Evolutionary conservation across 2,888 invertebrate genomes (phyloP).

Genomic region (Andrena praecox): DNA sequence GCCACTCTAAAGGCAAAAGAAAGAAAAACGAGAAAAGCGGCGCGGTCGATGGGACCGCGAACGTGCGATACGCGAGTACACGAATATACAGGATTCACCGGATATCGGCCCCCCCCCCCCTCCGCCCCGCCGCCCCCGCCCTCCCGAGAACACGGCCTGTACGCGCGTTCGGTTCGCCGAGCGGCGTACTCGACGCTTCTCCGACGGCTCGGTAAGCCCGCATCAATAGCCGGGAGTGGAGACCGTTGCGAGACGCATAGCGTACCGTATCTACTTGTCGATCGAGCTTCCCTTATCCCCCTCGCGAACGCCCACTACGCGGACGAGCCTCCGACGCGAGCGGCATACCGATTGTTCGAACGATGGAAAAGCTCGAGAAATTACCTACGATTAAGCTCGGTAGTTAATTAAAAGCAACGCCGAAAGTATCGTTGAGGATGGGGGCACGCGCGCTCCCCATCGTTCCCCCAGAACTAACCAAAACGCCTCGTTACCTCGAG

Average conservation of each 20-base stretch:
- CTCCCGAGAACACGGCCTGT: background rate
- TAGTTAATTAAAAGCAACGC: background rate
- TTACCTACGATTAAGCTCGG: background rate
- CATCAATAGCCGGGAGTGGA: conserved; percentile 3
- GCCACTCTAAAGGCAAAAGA: conserved; percentile 12
- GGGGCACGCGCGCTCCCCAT: conserved; percentile 2
- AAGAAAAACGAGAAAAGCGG: conserved; percentile 20
- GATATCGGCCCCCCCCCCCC: too few species aligned
- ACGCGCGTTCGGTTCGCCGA: background rate
- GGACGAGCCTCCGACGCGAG: conserved; percentile 28
- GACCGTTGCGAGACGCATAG: background rate
- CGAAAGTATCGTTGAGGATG: conserved; percentile 1
- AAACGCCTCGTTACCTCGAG: conserved; percentile 26
- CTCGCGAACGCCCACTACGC: conserved; percentile 4
- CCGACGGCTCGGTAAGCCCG: background rate
- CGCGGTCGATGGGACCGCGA: conserved; percentile 59
- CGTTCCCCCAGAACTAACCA: conserved; percentile 19
- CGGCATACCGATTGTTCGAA: background rate
- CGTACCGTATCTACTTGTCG: conserved; percentile 1
- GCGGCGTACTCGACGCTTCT: conserved; percentile 25
- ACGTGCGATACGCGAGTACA: conserved; percentile 52
- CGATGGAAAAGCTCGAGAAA: background rate
- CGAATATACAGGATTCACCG: background rate
- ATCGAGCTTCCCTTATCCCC: background rate
- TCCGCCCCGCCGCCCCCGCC: background rate